Evolutionary conservation across 2,888 invertebrate species (phyloP), one percentile per base, ranked within the genome.

Genomic region (Mythimna loreyi): DNA sequence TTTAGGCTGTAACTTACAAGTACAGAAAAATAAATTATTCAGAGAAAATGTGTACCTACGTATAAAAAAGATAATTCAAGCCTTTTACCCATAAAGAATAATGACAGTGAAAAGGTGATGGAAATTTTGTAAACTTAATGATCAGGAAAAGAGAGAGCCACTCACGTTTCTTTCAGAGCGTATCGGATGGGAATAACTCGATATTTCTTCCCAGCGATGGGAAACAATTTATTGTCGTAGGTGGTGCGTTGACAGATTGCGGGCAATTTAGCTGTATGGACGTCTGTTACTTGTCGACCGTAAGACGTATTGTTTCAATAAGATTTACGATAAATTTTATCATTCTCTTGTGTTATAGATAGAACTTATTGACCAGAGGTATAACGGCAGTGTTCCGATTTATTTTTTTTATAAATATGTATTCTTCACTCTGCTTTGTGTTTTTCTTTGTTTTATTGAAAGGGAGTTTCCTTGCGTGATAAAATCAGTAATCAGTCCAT

Each of bases 161-260:
- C 53, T 70, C 28, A 36, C 55, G 40, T 67, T 74, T 61, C 52
- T 19, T 49, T 21, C 25, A 36, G 36, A 43, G 62, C 62, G 65
- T 66, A 56, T 21, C 43, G 36, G 47, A 63, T 66, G 36, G 40
- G 45, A 80, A 75, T 68, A 74, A 52, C 52, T 43, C 59, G 55
- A 63, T 66, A 80, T 56, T 23, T 67, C 11, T 58, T 57, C 23
- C 80, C 58, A 63, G 49, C 30, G 53, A 80, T 70, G 59, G 80
- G 77, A 56, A 75, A 28, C 21, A 59, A 78, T 79, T 63, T 79
- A 62, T 52, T 61, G 45, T 55, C 8, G 59, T 23, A 21, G 62
- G 68, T 57, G 63, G 36, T 53, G 49, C 47, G 50, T 80, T 80
- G 77, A 80, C 71, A 75, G 70, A 78, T 80, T 80, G 71, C 71